Base-by-base conservation (phyloP, 2,888 invertebrate genomes). In the Latrodectus elegans region DNA sequence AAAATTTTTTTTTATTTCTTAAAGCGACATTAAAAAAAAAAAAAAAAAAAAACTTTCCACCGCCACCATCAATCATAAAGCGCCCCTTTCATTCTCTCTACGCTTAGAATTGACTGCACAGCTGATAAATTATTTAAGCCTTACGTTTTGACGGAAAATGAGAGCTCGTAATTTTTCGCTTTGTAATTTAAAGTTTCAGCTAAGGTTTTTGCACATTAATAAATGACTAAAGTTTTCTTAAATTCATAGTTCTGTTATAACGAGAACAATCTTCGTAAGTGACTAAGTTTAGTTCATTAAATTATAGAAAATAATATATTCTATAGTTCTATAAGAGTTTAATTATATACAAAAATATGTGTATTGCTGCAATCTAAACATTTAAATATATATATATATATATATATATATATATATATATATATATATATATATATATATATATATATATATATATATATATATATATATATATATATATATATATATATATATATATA, bases 121-220 rank as follows among this genome's bases (percentile, higher is more conserved):
- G 84, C 84, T 84, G 84, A 84, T 84, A 78, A 84, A 84, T 84
- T 84, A 78, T 84, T 78, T 78, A 84, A 84, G 84, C 84, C 73
- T 65, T 78, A 67, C 84, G 78, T 73, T 84, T 84, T 84, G 84
- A 84, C 78, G 78, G 67, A 78, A 72, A 70, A 83, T 70, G 84
- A 84, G 78, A 55, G 73, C 72, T 73, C 84, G 78, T 84, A 84
- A 84, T 84, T 84, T 84, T 84, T 78, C 77, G 72, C 73, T 84
- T 73, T 77, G 84, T 74, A 84, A 84, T 84, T 77, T 84, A 78
- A 81, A 73, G 77, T 77, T 84, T 84, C 81, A 77, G 77, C 65
- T 77, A 72, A 52, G 53, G 84, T 53, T 73, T 74, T 77, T 72
- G 55, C 78, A 84, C 78, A 67, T 84, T 49, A 81, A 78, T 78